Evolutionary conservation across 1,140 invertebrate species (phyloP).

Genomic region (Calosoma granatense): DNA sequence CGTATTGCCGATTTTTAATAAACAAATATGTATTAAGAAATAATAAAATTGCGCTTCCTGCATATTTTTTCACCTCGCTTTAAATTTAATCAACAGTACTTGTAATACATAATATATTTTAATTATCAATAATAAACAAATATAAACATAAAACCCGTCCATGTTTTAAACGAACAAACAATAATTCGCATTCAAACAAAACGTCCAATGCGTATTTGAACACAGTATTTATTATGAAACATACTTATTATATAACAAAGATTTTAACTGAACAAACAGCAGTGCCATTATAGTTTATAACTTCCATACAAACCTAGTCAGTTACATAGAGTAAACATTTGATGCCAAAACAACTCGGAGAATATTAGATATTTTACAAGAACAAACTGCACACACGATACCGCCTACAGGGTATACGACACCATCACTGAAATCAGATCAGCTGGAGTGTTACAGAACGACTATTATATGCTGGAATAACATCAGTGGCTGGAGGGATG

Average conservation of each 20-base stretch:
- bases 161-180: background rate
- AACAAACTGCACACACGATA: too few species aligned
- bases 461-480: background rate
- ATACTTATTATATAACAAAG: background rate
- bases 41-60: background rate
- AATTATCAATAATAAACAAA: background rate
- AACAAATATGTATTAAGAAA: background rate
- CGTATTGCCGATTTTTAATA: background rate
- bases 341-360: too few species aligned
- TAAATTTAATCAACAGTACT: background rate
- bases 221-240: background rate
- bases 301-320: background rate
- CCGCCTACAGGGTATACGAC: too few species aligned
- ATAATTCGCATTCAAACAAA: background rate
- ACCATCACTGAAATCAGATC: too few species aligned
- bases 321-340: background rate
- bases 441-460: too few species aligned
- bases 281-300: background rate
- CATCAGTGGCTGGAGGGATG: too few species aligned
- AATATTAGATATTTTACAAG: too few species aligned
- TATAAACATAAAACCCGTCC: background rate
- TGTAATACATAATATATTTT: background rate
- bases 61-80: background rate
- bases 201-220: constrained; percentile 1
- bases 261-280: background rate